These are phyloP conservation scores for Pteruthius melanotis DNA, from an alignment of 2,113 vertebrate species.

Conservation along the genomic window DNA sequence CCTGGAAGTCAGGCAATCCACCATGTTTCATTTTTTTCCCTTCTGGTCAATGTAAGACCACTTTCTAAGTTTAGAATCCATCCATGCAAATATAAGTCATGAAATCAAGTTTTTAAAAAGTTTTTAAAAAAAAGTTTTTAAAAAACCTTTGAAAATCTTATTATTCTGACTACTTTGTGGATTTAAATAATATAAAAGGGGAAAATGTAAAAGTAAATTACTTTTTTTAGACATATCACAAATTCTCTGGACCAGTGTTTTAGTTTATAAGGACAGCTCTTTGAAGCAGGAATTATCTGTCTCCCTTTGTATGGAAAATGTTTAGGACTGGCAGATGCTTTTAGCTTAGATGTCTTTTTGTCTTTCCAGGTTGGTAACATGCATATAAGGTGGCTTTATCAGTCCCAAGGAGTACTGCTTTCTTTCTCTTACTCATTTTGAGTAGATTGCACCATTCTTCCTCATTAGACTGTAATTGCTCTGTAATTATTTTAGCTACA, in stretches of 20 bases:
- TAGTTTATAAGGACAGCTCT: neutral
- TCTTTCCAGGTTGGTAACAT: neutral
- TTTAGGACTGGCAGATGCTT: neutral
- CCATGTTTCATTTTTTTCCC: neutral
- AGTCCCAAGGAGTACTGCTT: neutral
- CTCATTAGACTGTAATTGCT: conserved; percentile 27
- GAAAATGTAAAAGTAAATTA: neutral
- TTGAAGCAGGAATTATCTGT: neutral
- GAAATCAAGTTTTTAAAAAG: too few species aligned
- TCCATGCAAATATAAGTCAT: neutral
- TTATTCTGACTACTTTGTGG: neutral
- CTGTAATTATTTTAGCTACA: conserved; percentile 35
- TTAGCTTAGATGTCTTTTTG: neutral
- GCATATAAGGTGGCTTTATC: neutral
- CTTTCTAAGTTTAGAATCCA: neutral
- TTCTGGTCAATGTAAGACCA: neutral
- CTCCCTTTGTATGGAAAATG: neutral
- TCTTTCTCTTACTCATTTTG: neutral
- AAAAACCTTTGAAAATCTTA: neutral
- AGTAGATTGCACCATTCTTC: conserved; percentile 2
- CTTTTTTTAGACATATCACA: neutral
- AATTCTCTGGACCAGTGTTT: neutral
- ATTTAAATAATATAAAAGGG: neutral
- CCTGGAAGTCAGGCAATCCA: neutral
- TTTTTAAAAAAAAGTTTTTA: too few species aligned